Conservation (phyloP, 2,888 invertebrate species). For the Nineta flava region DNA sequence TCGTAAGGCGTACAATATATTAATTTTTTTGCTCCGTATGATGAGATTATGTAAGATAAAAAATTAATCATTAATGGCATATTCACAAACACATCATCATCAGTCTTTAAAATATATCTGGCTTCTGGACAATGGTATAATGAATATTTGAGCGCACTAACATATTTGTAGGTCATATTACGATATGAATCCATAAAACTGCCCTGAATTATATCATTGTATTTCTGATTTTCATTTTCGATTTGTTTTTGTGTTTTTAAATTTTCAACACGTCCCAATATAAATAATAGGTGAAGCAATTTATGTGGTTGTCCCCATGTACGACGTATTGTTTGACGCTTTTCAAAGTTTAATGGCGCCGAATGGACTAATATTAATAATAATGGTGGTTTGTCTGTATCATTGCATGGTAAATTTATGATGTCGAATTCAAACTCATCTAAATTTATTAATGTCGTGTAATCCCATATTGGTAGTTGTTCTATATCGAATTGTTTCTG, state of each 20-base stretch:
- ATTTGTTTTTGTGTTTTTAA: constrained; percentile 19
- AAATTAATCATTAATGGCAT: constrained; percentile 42
- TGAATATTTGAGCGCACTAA: constrained; percentile 67
- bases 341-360: constrained; percentile 44
- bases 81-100: constrained; percentile 65
- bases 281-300: constrained; percentile 43
- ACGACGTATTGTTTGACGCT: constrained; percentile 48
- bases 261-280: constrained; percentile 40
- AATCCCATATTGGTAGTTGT: constrained; percentile 17
- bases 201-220: constrained; percentile 56
- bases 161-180: constrained; percentile 73
- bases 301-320: constrained; percentile 52
- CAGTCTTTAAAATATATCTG: constrained; percentile 53
- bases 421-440: constrained; percentile 40
- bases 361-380: constrained; percentile 52
- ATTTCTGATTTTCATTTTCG: constrained; percentile 31
- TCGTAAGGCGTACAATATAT: constrained; percentile 44
- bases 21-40: constrained; percentile 40
- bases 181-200: constrained; percentile 60
- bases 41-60: constrained; percentile 37
- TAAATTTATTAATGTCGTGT: constrained; percentile 32
- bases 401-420: constrained; percentile 37
- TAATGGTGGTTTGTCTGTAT: constrained; percentile 30
- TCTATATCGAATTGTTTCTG: constrained; percentile 4
- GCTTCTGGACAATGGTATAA: constrained; percentile 51